phyloP scores from a whole-genome alignment of 2,888 invertebrate genomes.

The Eilema caniola region DNA sequence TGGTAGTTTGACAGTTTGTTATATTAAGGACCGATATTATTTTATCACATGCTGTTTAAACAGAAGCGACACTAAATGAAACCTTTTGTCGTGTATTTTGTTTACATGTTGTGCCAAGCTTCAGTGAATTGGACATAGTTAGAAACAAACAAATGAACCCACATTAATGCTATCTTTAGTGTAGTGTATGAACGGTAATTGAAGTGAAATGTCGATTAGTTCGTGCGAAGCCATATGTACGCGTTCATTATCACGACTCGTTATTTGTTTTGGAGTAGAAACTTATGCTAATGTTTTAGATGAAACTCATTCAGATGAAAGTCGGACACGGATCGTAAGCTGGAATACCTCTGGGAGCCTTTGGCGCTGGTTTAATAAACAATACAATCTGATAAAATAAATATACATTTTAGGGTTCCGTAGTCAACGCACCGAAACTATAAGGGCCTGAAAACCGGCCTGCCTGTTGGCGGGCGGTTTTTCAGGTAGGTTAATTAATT shows the following conservation, averaged over 20 bases:
- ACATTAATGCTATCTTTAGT: conserved; percentile 38
- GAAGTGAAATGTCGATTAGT: conserved; percentile 32
- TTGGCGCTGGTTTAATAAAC: neutral
- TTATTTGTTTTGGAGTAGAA: neutral
- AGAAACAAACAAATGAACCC: conserved; percentile 33
- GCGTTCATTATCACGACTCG: conserved; percentile 19
- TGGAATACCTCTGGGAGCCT: neutral
- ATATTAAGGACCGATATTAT: neutral
- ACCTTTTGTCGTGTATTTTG: neutral
- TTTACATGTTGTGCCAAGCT: neutral
- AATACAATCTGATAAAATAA: neutral
- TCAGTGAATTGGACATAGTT: conserved; percentile 16
- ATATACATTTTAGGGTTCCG: neutral
- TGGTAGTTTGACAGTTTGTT: neutral
- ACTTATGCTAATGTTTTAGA: neutral
- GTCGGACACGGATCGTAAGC: neutral
- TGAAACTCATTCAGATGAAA: neutral
- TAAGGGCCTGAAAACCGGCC: neutral
- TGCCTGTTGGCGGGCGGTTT: neutral
- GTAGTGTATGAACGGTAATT: conserved; percentile 24
- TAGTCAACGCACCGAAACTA: neutral
- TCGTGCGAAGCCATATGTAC: conserved; percentile 28
- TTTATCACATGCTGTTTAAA: neutral
- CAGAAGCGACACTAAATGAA: neutral
- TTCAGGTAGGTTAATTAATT: neutral